These are phyloP conservation scores for Meganola albula DNA, from an alignment of 2,888 invertebrate genomes.

Conservation along the genomic window DNA sequence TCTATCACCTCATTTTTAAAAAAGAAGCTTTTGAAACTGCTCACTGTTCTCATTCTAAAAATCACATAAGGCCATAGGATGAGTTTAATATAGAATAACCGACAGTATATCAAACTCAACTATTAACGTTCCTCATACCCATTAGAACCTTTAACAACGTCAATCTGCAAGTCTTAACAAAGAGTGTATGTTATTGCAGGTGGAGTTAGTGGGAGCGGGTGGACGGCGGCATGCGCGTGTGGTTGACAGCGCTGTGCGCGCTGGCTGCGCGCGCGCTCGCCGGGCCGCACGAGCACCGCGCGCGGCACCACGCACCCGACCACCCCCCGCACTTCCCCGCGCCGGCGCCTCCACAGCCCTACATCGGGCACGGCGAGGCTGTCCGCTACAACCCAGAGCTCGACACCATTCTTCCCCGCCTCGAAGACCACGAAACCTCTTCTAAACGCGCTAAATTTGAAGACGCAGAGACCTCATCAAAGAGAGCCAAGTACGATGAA, in stretches of 20 bases:
- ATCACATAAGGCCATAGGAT: no score
- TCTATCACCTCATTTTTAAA: no score
- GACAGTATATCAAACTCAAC: no score
- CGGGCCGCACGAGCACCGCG: conserved; percentile 71
- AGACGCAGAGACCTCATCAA: conserved; percentile 60
- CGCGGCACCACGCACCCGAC: conserved; percentile 70
- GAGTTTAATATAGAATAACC: no score
- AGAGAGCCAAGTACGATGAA: conserved; percentile 60
- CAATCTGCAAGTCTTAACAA: no score
- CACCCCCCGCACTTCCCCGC: conserved; percentile 58
- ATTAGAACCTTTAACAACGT: no score
- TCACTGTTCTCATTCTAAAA: no score
- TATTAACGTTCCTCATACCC: no score
- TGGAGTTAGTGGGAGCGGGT: conserved; percentile 62
- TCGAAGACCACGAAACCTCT: conserved; percentile 65
- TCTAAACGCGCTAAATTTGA: conserved; percentile 53
- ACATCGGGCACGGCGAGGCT: conserved; percentile 75
- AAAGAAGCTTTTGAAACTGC: no score
- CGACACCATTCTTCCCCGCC: conserved; percentile 69
- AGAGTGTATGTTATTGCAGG: conserved; percentile 34
- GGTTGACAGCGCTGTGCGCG: conserved; percentile 69
- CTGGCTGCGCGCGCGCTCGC: conserved; percentile 68
- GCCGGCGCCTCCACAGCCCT: conserved; percentile 63
- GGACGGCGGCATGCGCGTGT: conserved; percentile 72
- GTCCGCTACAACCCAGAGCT: conserved; percentile 75